Percentiles rank a stretch among this genome's conserved stretches.
Conservation (phyloP, 2,797 vertebrate genomes). For the Novumbra hubbsi region DNA sequence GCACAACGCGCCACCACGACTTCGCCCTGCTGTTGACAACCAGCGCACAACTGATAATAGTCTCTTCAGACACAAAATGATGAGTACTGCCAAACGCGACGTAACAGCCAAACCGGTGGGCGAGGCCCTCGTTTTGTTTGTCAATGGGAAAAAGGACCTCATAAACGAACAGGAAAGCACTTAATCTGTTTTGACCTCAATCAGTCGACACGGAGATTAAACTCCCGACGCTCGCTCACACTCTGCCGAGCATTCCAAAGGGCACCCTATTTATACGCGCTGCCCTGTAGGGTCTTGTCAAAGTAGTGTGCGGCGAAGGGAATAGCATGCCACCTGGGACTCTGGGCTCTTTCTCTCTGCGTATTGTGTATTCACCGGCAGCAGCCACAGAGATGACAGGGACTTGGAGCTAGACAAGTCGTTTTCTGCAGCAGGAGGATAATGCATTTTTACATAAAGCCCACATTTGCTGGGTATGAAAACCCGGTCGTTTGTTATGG, state of each 20-base stretch:
- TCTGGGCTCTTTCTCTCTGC: background rate
- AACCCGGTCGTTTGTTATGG: constrained; percentile 14
- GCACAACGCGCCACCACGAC: constrained; percentile 19
- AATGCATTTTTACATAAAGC: constrained; percentile 37
- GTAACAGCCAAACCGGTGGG: background rate
- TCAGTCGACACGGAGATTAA: constrained; percentile 22
- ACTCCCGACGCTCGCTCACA: constrained; percentile 12
- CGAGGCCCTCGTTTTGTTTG: constrained; percentile 2
- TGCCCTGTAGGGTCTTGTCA: background rate
- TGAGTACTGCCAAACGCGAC: background rate
- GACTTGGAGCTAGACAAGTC: background rate
- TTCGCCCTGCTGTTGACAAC: constrained; percentile 19
- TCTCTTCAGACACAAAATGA: constrained; percentile 19
- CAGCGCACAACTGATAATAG: constrained; percentile 23
- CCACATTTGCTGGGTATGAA: constrained; percentile 36
- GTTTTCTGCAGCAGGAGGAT: constrained; percentile 18
- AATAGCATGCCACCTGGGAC: background rate
- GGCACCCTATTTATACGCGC: background rate
- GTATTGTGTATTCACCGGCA: background rate
- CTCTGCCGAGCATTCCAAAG: background rate
- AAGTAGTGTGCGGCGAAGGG: background rate
- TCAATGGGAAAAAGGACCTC: constrained; percentile 7
- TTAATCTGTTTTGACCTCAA: constrained; percentile 38
- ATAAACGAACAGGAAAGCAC: constrained; percentile 10
- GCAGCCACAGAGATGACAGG: constrained; percentile 15